Evolutionary conservation across 2,113 vertebrate genomes (phyloP), one percentile per base, ranked within the genome.

Genomic region (Piprites chloris): DNA sequence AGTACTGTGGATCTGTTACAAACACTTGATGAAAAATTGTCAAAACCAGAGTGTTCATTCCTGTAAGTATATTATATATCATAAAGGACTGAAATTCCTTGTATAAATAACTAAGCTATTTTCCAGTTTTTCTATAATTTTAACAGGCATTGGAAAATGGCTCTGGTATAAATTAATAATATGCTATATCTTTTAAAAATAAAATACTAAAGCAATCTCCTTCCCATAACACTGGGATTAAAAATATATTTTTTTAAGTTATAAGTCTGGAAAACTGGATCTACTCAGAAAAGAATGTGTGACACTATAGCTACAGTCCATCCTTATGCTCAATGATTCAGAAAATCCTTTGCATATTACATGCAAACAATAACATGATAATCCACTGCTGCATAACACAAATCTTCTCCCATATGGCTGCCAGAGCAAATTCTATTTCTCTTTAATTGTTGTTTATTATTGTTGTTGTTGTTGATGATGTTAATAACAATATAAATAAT

Each of bases 21-120:
- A 93, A 79, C 14, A 79, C 93, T 73, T 68, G 21, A 53, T 17
- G 50, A 92, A 97, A 85, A 92, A 65, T 68, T 87, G 11, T 94
- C 50, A 75, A 91, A 82, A 9, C 9, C 32, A 69, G 47, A 27
- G 12, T 66, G 79, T 94, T 95, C 53, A 85, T 22, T 35, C 37
- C 33, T 69, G 7, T 52, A 16, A 92, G 12, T 72, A 24, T 44
- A 79, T 61, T 83, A 75, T 41, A 6, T 66, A 39, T 62, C 73
- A 49, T 33, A 87, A 85, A 81, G 37, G 14, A 91, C 32, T 53
- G 13, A 68, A 79, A 73, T 49, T 61, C 5, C 39, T 79, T n/a
- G 7, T 52, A 28, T 56, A 87, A 79, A 47, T 83, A 77, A 90
- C 66, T 78, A 65, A 49, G 23, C 22, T 82, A 21, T 65, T 92